A percentile compares a stretch with the other conserved stretches of the same genome.
These are phyloP conservation scores for Onychostoma macrolepis DNA, from an alignment of 2,113 vertebrate species.

Conservation along the genomic window DNA sequence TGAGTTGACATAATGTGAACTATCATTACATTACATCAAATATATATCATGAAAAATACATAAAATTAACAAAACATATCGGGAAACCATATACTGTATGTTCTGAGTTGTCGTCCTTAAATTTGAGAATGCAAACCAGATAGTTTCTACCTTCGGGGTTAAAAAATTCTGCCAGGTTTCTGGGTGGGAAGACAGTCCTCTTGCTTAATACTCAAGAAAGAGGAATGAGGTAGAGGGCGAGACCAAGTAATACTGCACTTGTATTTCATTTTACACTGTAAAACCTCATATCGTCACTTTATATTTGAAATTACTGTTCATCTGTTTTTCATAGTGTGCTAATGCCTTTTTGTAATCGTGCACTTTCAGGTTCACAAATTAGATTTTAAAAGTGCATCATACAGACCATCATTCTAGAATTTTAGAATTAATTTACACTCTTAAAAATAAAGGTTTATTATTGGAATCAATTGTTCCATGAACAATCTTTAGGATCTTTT, in stretches of 20 bases:
- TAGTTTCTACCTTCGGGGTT: no score
- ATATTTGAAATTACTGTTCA: neutral
- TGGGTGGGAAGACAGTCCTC: conserved; percentile 66
- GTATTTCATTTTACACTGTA: neutral
- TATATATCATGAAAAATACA: neutral
- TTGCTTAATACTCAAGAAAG: conserved; percentile 57
- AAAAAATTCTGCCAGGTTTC: conserved; percentile 63
- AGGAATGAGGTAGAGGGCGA: conserved; percentile 36
- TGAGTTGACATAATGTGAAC: neutral
- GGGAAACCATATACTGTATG: neutral
- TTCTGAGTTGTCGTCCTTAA: no score
- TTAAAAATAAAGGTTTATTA: no score
- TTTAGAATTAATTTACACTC: no score
- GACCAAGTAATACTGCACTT: neutral
- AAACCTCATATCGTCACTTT: neutral
- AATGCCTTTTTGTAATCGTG: neutral
- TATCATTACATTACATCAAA: neutral
- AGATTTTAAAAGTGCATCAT: neutral
- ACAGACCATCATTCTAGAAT: no score
- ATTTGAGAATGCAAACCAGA: no score
- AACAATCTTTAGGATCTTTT: no score
- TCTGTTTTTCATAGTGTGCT: no score
- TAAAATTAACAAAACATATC: neutral
- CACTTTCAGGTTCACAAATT: neutral
- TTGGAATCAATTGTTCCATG: no score